phyloP scores from a whole-genome alignment of 2,888 invertebrate genomes.

The Acronicta alni region DNA sequence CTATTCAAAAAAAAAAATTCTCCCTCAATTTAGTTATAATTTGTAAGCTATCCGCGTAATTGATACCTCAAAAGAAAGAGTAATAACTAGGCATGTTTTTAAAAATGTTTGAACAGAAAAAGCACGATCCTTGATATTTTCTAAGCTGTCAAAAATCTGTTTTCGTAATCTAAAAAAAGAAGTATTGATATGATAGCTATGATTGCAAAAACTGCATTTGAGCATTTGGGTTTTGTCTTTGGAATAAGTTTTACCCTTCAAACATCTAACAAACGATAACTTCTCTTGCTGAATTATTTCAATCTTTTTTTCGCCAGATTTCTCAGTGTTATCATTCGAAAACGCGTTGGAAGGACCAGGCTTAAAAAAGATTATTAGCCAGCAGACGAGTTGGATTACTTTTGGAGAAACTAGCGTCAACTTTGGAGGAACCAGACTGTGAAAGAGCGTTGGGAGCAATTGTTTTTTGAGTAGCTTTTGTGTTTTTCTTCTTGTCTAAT shows the following conservation, averaged over 20 bases:
- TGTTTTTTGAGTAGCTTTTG: conserved; percentile 8
- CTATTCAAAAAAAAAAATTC: too few relatives aligned
- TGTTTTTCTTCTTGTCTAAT: conserved; percentile 4
- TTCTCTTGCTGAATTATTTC: conserved; percentile 8
- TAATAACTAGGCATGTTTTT: too few relatives aligned
- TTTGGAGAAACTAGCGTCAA: conserved; percentile 4
- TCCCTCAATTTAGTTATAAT: too few relatives aligned
- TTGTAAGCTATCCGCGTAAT: too few relatives aligned
- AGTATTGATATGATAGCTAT: conserved; percentile 13
- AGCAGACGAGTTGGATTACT: conserved; percentile 11
- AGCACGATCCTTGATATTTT: too few relatives aligned
- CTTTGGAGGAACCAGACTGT: conserved; percentile 3
- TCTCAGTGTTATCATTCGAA: conserved; percentile 1
- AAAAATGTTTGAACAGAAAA: too few relatives aligned
- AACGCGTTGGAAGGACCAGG: conserved; percentile 13
- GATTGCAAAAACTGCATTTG: conserved; percentile 30
- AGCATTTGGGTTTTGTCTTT: conserved; percentile 29
- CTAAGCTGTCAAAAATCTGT: too few relatives aligned
- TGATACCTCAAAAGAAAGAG: background rate
- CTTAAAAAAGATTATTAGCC: conserved; percentile 8
- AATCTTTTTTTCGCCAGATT: conserved; percentile 7
- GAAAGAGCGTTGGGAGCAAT: conserved; percentile 9
- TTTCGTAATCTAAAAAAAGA: too few relatives aligned
- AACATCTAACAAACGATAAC: conserved; percentile 1
- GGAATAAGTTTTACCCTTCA: conserved; percentile 16